Evolutionary conservation across 2,888 invertebrate genomes (phyloP), one percentile per base, ranked within the genome.

Genomic region (Entomobrya multifasciata): DNA sequence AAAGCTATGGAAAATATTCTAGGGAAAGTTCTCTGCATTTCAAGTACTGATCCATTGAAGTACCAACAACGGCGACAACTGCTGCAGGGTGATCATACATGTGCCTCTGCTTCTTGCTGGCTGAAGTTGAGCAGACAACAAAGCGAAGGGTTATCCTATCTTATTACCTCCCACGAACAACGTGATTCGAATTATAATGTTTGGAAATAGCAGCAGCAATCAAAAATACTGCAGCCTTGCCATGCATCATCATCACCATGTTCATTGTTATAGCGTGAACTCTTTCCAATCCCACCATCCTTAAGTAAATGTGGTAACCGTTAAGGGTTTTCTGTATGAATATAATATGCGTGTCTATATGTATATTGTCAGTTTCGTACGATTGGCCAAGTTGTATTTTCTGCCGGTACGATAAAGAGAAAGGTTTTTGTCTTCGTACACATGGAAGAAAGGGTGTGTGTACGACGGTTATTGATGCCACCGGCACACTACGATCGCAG

Each of bases 141-240:
- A 85, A 80, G 77, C 85, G 90, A 89, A 88, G 88, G 86, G 87
- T 89, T 90, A 89, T 89, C 88, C 88, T 85, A 79, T 90, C 89
- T 89, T 90, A 90, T 90, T 90, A 90, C 90, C 90, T 90, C 89
- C 90, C 88, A 89, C 90, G 86, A 89, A 88, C 88, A 89, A 91
- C 91, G 91, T 91, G 91, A 89, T 90, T 89, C 62, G 91, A 91
- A 91, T 91, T 86, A 87, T 88, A 87, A 90, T 89, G 90, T 25
- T 79, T 74, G 80, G 85, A 52, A 60, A 57, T 80, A 80, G 36
- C 67, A 80, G 80, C 52, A 86, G 90, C 91, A 91, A 91, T 91
- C 90, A 90, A 89, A 89, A 91, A 90, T 89, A 89, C 88, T 82
- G 85, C 86, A 86, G 44, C 76, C 77, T 78, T 88, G 78, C 86